Conservation (phyloP, 2,888 invertebrate species). For the Prostheceraeus crozeri region DNA sequence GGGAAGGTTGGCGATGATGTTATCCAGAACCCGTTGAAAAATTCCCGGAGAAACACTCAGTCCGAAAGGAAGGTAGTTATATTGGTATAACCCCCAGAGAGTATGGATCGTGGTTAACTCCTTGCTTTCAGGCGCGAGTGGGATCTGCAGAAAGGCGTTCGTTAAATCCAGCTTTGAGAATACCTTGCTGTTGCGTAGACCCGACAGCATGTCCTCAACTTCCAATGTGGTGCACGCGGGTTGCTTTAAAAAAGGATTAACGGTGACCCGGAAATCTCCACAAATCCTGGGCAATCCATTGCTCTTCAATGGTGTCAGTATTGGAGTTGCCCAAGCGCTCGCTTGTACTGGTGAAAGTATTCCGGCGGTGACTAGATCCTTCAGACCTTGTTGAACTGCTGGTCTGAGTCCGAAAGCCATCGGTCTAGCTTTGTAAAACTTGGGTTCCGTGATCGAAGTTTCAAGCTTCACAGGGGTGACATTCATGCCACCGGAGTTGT, state of each 20-base stretch:
- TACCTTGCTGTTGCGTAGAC: background rate
- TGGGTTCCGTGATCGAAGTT: background rate
- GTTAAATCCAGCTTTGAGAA: conserved; percentile 20
- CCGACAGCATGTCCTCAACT: conserved; percentile 22
- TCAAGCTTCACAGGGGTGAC: conserved; percentile 5
- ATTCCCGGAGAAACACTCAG: background rate
- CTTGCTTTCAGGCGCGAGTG: background rate
- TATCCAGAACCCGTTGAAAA: background rate
- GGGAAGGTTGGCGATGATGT: background rate
- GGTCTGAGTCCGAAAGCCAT: background rate
- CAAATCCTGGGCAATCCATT: conserved; percentile 3
- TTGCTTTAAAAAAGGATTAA: conserved; percentile 27
- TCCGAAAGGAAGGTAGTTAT: conserved; percentile 2
- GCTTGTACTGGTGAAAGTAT: conserved; percentile 7
- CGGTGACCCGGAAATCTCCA: conserved; percentile 13
- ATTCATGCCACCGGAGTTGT: background rate
- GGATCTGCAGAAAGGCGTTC: conserved; percentile 6
- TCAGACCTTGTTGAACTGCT: conserved; percentile 10
- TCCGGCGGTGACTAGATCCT: background rate
- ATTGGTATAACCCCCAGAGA: conserved; percentile 2
- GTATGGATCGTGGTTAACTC: background rate
- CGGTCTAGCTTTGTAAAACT: conserved; percentile 1
- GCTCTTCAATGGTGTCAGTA: conserved; percentile 1
- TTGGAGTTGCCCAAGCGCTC: conserved; percentile 17
- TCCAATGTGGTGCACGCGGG: background rate